Evolutionary conservation across 2,888 invertebrate genomes (phyloP), one percentile per base, ranked within the genome.

Genomic region (Cerceris rybyensis): DNA sequence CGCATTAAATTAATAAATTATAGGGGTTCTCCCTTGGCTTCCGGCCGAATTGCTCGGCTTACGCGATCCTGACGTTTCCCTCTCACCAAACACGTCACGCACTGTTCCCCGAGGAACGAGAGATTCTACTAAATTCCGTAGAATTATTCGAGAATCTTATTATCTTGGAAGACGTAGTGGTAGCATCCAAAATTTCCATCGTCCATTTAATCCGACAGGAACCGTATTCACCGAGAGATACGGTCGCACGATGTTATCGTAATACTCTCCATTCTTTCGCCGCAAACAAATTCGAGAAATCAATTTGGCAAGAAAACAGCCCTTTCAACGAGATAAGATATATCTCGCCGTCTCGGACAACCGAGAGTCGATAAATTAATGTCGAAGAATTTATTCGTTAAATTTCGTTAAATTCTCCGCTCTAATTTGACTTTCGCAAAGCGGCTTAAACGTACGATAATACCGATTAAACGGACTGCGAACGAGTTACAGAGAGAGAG

Each of bases 1-100:
- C 86, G 88, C 89, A 87, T 86, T 90, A 90, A 91, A 91, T 91
- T 91, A 91, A 91, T 91, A 90, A 91, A 91, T 91, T 89, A 89
- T 87, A 80, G 82, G 85, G 87, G 82, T 86, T 85, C 72, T 82
- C 80, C 82, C 79, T 89, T 91, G 91, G 90, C 91, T 88, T 82
- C 50, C 70, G 80, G 90, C 91, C 91, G 91, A 91, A 91, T 90
- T 80, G 88, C 88, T 83, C 82, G 86, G 83, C 83, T 87, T 86
- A 83, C 87, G 86, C 80, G 84, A 85, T 88, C 86, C 84, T 83
- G 80, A 84, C 83, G 80, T 83, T 86, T 86, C 86, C 77, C 84
- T 82, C 82, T 81, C 81, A 80, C 78, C 84, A 78, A 28, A 28
- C 28, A 82, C 83, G 79, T 75, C 65, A 75, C 75, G 79, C 78